Evolutionary conservation across 2,888 invertebrate genomes (phyloP), one percentile per base, ranked within the genome.

Genomic region (Tricholauxania praeusta): DNA sequence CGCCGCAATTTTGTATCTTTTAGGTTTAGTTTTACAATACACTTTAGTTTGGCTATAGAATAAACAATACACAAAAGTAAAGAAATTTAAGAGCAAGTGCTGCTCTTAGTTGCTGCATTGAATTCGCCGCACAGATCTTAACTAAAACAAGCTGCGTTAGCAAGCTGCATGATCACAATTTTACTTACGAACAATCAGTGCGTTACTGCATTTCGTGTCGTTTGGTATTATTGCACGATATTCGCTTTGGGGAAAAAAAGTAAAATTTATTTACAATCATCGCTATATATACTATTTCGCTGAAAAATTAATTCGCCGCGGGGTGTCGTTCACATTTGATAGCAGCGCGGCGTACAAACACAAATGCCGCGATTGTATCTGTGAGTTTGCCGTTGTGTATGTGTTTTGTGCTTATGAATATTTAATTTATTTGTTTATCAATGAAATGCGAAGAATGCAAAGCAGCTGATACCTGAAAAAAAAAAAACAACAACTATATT

Each of bases 401-500:
- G 51, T 62, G 52, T 4, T n/a, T 39, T 63, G 67, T 57, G 64
- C 48, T 49, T 47, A 32, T 72, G 63, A 57, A 64, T 72, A 72
- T n/a, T 39, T 55, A 70, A 70, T 63, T 63, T 63, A 70, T 67
- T 63, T 62, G 63, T 72, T 72, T 72, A 72, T 72, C 72, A 72
- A 72, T 72, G 72, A 68, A 72, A 67, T 55, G 51, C 15, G 39
- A 64, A 62, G 51, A 66, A 59, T 60, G 66, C 47, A 39, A 65
- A 71, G 19, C 60, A 65, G 72, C 57, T 28, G 60, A 52, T 62
- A 47, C 32, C n/a, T 32, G 32, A 39, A 39, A 10, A 39, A 39
- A 39, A 39, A 39, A n/a, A n/a, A n/a, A n/a, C n/a, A n/a, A n/a
- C n/a, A n/a, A 39, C 10, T 39, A 39, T 10, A 39, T 10, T 39